Evolutionary conservation across 2,797 vertebrate genomes (phyloP).

Genomic region (Microctenopoma steveboyesi): DNA sequence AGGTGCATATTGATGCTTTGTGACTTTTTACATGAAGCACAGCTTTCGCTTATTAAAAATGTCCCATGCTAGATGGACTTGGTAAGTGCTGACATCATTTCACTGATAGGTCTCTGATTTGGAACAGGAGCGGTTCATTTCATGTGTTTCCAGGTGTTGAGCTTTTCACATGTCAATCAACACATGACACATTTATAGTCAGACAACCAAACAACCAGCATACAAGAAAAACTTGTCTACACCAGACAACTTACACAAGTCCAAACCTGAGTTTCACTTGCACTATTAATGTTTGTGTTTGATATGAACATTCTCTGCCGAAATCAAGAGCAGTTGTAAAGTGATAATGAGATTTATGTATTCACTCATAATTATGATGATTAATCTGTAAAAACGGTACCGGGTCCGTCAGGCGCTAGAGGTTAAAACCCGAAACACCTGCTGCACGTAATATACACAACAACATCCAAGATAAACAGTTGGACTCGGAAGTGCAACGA

Average conservation of each 20-base stretch:
- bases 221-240: not conserved
- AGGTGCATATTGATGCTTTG: too few species aligned
- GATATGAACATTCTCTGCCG: too few species aligned
- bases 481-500: conserved; percentile 5
- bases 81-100: not conserved
- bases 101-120: not conserved
- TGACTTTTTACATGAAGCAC: too few species aligned
- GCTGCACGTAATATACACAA: not conserved
- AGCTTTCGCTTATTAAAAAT: too few species aligned
- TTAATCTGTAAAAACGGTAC: too few species aligned
- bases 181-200: not conserved
- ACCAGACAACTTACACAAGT: not conserved
- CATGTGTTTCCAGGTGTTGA: not conserved
- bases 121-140: too few species aligned
- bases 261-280: not conserved
- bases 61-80: too few species aligned
- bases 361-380: not conserved
- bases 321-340: not conserved
- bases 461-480: too few species aligned
- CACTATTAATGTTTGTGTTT: too few species aligned
- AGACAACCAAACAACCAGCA: not conserved
- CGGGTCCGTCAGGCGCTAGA: too few species aligned
- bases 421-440: too few species aligned
- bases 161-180: not conserved
- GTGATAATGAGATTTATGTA: too few species aligned